Conservation (phyloP, 2,797 vertebrate species). For the Myotis daubentonii region DNA sequence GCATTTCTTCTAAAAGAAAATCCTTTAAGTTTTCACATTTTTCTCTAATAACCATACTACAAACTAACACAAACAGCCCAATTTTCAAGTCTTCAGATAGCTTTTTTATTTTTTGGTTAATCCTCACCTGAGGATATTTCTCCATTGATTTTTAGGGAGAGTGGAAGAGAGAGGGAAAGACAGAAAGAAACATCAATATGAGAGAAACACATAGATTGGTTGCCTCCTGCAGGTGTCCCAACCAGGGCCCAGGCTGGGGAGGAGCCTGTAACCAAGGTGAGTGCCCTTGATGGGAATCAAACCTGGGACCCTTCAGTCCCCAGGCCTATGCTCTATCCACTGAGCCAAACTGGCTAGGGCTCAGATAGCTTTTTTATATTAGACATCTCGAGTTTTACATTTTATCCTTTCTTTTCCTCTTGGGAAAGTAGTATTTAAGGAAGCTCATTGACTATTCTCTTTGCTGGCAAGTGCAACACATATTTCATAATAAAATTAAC, state of each 20-base stretch:
- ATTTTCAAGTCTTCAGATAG: conserved; percentile 40
- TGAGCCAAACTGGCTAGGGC: too few relatives aligned
- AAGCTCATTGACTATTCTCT: conserved; percentile 29
- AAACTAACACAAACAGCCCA: conserved; percentile 15
- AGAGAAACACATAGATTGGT: too few relatives aligned
- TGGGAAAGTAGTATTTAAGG: conserved; percentile 47
- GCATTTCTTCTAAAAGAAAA: conserved; percentile 55
- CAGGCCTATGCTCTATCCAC: too few relatives aligned
- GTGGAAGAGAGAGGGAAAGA: too few relatives aligned
- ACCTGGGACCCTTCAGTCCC: too few relatives aligned
- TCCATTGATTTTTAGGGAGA: too few relatives aligned
- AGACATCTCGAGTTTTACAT: neutral
- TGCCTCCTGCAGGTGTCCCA: too few relatives aligned
- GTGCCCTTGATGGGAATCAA: too few relatives aligned
- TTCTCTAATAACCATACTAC: conserved; percentile 52
- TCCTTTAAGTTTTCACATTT: conserved; percentile 24
- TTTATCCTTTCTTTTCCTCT: conserved; percentile 47
- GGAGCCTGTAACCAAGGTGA: too few relatives aligned
- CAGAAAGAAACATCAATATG: too few relatives aligned
- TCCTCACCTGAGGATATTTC: too few relatives aligned
- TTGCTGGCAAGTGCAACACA: neutral
- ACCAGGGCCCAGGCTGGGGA: too few relatives aligned
- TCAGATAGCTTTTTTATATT: neutral
- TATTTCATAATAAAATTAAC: conserved; percentile 44
- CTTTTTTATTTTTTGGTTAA: neutral